Evolutionary conservation across 1,140 invertebrate species (phyloP).

Genomic region (Phymastichus coffea): DNA sequence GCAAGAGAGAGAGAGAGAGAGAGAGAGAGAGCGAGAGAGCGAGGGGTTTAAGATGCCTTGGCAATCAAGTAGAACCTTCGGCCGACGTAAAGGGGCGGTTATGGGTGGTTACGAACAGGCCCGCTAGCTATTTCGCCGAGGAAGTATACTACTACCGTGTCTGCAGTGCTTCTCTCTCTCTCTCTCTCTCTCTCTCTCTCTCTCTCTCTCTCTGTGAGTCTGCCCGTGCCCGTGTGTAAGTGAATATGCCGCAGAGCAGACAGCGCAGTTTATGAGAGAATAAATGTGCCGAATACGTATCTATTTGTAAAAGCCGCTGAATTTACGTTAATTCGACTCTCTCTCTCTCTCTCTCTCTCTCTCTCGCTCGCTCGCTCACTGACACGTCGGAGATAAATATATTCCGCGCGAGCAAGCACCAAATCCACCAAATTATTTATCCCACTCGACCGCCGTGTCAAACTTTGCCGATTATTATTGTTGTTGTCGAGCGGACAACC

Average conservation of each 20-base stretch:
- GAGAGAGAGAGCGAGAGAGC: background rate
- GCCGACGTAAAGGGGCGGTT: conserved; percentile 53
- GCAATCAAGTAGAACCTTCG: conserved; percentile 59
- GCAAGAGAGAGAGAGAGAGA: background rate
- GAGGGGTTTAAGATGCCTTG: conserved; percentile 45
- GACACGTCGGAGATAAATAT: too few species aligned
- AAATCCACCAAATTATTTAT: too few species aligned
- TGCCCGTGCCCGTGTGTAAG: background rate
- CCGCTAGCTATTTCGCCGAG: conserved; percentile 26
- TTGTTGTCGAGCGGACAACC: too few species aligned
- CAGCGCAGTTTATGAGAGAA: conserved; percentile 31
- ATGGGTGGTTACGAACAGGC: conserved; percentile 51
- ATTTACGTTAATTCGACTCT: too few species aligned
- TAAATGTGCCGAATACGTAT: conserved; percentile 35
- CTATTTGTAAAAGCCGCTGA: conserved; percentile 11
- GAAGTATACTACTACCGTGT: conserved; percentile 14
- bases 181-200: background rate
- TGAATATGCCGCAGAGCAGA: conserved; percentile 21
- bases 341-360: too few species aligned
- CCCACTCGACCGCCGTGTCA: too few species aligned
- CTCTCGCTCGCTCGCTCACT: too few species aligned
- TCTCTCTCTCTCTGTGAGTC: background rate
- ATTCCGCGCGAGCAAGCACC: too few species aligned
- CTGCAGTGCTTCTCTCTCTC: background rate
- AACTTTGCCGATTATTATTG: too few species aligned